These are phyloP conservation scores for Maccullochella peelii DNA, from an alignment of 2,113 vertebrate genomes.

Conservation along the genomic window DNA sequence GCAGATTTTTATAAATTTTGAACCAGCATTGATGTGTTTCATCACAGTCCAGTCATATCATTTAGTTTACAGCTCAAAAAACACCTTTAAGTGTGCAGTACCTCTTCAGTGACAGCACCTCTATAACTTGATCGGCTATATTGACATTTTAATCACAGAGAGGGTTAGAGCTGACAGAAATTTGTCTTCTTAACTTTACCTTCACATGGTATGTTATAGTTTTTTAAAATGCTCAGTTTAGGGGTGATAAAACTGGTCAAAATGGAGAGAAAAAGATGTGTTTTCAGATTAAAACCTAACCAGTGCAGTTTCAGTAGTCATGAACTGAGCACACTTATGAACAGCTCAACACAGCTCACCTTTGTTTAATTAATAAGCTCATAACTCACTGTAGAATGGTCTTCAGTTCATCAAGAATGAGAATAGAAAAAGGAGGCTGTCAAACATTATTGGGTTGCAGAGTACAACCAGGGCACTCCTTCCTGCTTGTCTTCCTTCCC, in stretches of 20 bases:
- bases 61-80: no score
- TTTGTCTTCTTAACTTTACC: not conserved
- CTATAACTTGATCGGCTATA: no score
- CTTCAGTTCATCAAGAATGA: constrained; percentile 23
- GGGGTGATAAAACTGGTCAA: no score
- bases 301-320: not conserved
- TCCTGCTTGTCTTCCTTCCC: constrained; percentile 38
- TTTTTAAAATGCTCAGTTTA: not conserved
- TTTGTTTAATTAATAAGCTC: not conserved
- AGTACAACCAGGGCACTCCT: constrained; percentile 30
- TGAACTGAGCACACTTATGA: not conserved
- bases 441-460: constrained; percentile 31
- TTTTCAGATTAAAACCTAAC: not conserved
- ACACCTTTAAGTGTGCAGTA: no score
- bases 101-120: no score
- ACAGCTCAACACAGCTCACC: not conserved
- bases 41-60: no score
- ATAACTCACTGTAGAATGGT: constrained; percentile 1
- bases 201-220: not conserved
- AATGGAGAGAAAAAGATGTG: not conserved
- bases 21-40: no score
- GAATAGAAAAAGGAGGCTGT: constrained; percentile 42
- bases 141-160: constrained; percentile 7
- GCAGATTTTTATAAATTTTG: no score
- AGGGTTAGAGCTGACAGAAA: not conserved